Conservation (phyloP, 1,140 invertebrate species). For the Diachasma alloeum region DNA sequence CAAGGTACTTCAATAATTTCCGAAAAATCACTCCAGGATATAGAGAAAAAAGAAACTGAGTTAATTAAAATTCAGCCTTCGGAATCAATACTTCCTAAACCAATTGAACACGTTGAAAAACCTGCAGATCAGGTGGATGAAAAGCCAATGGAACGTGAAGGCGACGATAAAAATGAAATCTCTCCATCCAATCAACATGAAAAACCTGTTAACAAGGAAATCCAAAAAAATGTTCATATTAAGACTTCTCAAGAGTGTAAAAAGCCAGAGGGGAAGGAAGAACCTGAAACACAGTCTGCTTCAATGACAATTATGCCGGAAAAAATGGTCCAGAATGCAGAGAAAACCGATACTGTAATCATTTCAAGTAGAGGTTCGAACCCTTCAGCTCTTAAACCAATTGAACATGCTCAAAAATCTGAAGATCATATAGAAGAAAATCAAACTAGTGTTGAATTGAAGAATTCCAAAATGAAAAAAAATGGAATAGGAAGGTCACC, state of each 20-base stretch:
- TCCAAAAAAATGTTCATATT: slow-evolving; percentile 51
- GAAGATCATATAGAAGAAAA: too few species aligned
- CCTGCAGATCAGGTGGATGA: not conserved
- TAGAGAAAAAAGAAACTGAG: slow-evolving; percentile 27
- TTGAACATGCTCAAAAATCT: slow-evolving; percentile 1
- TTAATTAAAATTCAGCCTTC: slow-evolving; percentile 13
- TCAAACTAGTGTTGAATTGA: too few species aligned
- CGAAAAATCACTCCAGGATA: slow-evolving; percentile 37
- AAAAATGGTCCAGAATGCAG: slow-evolving; percentile 36
- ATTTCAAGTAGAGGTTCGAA: slow-evolving; percentile 26
- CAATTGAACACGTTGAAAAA: not conserved
- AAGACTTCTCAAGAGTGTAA: slow-evolving; percentile 35
- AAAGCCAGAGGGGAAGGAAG: slow-evolving; percentile 45
- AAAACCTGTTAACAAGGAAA: not conserved
- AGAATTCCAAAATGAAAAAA: too few species aligned
- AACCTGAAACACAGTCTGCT: slow-evolving; percentile 30
- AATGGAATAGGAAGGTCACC: too few species aligned
- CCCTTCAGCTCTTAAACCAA: slow-evolving; percentile 2
- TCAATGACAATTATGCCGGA: slow-evolving; percentile 45
- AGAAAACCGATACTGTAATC: slow-evolving; percentile 27
- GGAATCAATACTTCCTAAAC: not conserved
- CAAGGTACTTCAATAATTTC: not conserved
- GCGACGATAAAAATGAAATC: slow-evolving; percentile 26
- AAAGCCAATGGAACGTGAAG: too few species aligned
- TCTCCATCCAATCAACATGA: slow-evolving; percentile 24